These are phyloP conservation scores for Calameuta idolon DNA, from an alignment of 2,888 invertebrate species.

Conservation along the genomic window DNA sequence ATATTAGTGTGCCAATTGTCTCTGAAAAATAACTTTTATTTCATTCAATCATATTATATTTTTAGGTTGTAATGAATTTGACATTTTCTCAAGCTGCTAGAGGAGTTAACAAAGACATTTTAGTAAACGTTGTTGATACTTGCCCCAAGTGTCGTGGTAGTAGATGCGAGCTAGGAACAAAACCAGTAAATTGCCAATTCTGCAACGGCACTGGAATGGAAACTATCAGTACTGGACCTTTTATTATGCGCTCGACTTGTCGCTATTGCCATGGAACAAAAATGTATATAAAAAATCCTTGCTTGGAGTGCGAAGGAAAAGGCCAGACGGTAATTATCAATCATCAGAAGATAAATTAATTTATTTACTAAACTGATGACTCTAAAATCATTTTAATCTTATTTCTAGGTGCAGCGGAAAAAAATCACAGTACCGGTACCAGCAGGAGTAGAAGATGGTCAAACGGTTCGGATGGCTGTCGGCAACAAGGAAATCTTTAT, in stretches of 20 bases:
- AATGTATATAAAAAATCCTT: slow-evolving; percentile 90
- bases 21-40: background rate
- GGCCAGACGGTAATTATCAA: slow-evolving; percentile 78
- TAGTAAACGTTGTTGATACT: slow-evolving; percentile 90
- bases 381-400: slow-evolving; percentile 15
- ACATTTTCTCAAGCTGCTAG: slow-evolving; percentile 95
- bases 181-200: slow-evolving; percentile 87
- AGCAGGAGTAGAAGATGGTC: slow-evolving; percentile 96
- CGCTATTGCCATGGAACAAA: slow-evolving; percentile 89
- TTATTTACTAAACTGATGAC: slow-evolving; percentile 10
- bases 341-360: slow-evolving; percentile 7
- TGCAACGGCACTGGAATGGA: slow-evolving; percentile 99
- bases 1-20: slow-evolving; percentile 7
- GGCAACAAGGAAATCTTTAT: slow-evolving; percentile 93
- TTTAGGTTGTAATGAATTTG: slow-evolving; percentile 85
- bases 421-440: slow-evolving; percentile 95
- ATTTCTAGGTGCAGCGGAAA: slow-evolving; percentile 79
- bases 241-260: slow-evolving; percentile 97
- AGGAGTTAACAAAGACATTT: slow-evolving; percentile 94
- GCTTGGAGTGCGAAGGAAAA: slow-evolving; percentile 92
- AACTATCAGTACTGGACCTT: slow-evolving; percentile 90
- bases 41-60: background rate
- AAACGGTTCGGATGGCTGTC: slow-evolving; percentile 94
- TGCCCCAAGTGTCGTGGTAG: slow-evolving; percentile 91
- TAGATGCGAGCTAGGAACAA: slow-evolving; percentile 92